Percentiles rank a stretch among this genome's conserved stretches.
Conservation (phyloP, 2,888 invertebrate species). For the Blastobasis lacticolella region DNA sequence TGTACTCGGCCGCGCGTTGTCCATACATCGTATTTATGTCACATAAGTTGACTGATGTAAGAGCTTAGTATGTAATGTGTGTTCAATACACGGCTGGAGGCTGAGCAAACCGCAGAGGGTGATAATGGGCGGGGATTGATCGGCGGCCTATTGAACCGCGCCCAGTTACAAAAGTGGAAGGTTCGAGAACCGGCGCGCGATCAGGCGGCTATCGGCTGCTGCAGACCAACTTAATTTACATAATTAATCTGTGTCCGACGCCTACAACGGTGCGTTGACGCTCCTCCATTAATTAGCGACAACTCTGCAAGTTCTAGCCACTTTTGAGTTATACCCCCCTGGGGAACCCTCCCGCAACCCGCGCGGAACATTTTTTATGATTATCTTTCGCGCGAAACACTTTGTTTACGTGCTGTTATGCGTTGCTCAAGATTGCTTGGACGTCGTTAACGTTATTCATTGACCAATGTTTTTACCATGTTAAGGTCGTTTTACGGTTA, state of each 20-base stretch:
- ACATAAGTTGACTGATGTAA: too few species aligned
- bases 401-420: neutral
- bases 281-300: constrained; percentile 38
- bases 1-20: too few species aligned
- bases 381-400: neutral
- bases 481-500: too few species aligned
- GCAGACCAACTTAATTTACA: constrained; percentile 48
- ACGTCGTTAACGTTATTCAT: too few species aligned
- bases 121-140: constrained; percentile 33
- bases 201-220: constrained; percentile 41
- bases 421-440: too few species aligned
- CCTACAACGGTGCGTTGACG: constrained; percentile 31
- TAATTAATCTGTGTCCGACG: constrained; percentile 49
- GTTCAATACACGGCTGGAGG: constrained; percentile 16
- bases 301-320: constrained; percentile 22
- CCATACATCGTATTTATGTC: too few species aligned
- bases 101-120: constrained; percentile 34
- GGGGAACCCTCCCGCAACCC: constrained; percentile 14
- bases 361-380: constrained; percentile 9
- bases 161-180: constrained; percentile 27
- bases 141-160: constrained; percentile 29
- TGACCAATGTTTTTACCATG: too few species aligned
- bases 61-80: neutral
- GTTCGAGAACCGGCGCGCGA: constrained; percentile 15
- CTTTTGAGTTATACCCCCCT: constrained; percentile 13